These are phyloP conservation scores for Dipodomys stephensi DNA, from an alignment of 2,113 vertebrate genomes.

Conservation along the genomic window DNA sequence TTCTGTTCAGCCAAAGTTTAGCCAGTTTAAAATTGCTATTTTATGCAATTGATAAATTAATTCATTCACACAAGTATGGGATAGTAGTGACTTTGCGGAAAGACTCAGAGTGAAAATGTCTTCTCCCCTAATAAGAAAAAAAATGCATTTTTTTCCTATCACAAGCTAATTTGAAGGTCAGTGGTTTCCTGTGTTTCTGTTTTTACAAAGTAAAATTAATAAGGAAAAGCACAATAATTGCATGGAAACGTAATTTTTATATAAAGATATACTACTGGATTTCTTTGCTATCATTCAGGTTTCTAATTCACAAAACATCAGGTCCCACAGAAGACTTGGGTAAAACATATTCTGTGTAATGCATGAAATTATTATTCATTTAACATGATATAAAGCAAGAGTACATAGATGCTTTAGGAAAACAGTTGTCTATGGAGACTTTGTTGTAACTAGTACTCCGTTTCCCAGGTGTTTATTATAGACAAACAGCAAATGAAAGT, in stretches of 20 bases:
- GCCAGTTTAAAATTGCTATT: neutral
- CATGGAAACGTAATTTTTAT: neutral
- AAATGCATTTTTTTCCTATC: neutral
- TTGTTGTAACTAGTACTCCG: constrained; percentile 70
- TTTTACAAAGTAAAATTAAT: neutral
- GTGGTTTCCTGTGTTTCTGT: neutral
- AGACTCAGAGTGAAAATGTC: neutral
- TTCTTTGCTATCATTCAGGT: neutral
- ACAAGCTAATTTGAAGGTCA: neutral
- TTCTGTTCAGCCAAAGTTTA: neutral
- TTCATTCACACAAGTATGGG: neutral
- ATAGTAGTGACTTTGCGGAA: neutral
- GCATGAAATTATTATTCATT: constrained; percentile 55
- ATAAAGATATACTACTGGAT: neutral
- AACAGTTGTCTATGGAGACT: constrained; percentile 68
- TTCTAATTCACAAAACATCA: neutral
- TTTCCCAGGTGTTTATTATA: constrained; percentile 65
- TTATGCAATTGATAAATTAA: neutral
- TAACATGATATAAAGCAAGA: constrained; percentile 66
- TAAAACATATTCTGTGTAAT: neutral
- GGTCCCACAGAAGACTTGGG: neutral
- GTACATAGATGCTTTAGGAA: constrained; percentile 61
- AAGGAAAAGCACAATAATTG: neutral
- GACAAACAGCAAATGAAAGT: constrained; percentile 54
- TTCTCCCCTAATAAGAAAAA: neutral